phyloP scores from a whole-genome alignment of 2,888 invertebrate species.

The Eumerus sabulonum region DNA sequence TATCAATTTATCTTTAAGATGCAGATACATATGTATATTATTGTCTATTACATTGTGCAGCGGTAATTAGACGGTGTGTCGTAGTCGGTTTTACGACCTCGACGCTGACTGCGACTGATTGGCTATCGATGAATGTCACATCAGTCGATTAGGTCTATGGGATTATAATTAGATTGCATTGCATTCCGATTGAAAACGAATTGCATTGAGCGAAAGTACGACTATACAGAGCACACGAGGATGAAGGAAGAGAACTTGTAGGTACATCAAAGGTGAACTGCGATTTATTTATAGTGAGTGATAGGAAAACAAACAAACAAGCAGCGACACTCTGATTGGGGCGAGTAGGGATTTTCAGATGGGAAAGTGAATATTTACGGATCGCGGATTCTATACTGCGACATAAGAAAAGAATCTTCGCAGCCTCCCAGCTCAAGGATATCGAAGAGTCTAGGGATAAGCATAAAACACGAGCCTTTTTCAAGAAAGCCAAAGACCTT shows the following conservation, averaged over 20 bases:
- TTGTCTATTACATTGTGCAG: not conserved
- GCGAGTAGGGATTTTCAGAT: not conserved
- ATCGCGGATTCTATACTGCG: too few species aligned
- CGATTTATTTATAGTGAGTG: conserved; percentile 43
- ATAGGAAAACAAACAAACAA: not conserved
- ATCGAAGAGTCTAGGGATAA: too few species aligned
- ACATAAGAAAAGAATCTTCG: too few species aligned
- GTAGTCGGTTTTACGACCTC: conserved; percentile 17
- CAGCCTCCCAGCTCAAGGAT: too few species aligned
- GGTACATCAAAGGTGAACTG: conserved; percentile 32
- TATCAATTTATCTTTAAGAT: too few species aligned
- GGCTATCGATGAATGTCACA: conserved; percentile 61
- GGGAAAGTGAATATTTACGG: conserved; percentile 12
- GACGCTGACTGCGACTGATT: conserved; percentile 16
- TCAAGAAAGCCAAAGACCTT: too few species aligned
- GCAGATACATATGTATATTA: too few species aligned
- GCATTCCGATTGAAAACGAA: conserved; percentile 57
- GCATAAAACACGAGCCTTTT: too few species aligned
- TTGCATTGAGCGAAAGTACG: conserved; percentile 27
- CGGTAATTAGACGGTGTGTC: conserved; percentile 18
- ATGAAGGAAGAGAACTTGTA: not conserved
- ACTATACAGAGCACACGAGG: not conserved
- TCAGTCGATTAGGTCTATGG: conserved; percentile 50
- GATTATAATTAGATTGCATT: conserved; percentile 58
- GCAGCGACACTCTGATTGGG: not conserved